phyloP scores from a whole-genome alignment of 2,113 vertebrate genomes.

The Scolopax mira region DNA sequence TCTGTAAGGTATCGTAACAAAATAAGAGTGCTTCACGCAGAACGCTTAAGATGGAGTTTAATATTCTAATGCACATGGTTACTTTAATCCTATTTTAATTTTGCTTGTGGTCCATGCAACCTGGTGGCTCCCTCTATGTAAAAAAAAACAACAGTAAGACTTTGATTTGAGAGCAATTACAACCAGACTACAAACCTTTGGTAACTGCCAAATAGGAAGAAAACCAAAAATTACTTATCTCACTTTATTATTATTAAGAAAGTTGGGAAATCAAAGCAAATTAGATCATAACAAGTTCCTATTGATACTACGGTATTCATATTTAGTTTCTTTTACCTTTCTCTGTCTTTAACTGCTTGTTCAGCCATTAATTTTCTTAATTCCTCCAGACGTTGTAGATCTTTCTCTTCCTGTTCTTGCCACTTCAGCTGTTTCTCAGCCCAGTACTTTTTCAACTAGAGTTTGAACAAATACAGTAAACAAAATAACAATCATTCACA shows the following conservation, averaged over 20 bases:
- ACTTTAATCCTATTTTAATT: background rate
- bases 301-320: background rate
- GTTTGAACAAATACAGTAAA: slow-evolving; percentile 38
- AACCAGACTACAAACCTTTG: background rate
- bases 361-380: slow-evolving; percentile 84
- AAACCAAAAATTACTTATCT: background rate
- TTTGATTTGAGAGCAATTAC: background rate
- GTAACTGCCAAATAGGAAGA: background rate
- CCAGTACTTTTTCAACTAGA: slow-evolving; percentile 85
- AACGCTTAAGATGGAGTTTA: background rate
- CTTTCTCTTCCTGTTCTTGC: slow-evolving; percentile 78
- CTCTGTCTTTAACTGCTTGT: slow-evolving; percentile 84
- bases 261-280: background rate
- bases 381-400: slow-evolving; percentile 77
- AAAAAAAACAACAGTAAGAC: background rate
- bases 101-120: background rate
- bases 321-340: slow-evolving; percentile 76
- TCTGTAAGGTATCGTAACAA: background rate
- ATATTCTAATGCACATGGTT: background rate
- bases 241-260: background rate
- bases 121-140: background rate
- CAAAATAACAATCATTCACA: background rate
- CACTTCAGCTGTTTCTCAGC: slow-evolving; percentile 80
- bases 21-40: background rate
- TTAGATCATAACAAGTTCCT: background rate